phyloP scores from a whole-genome alignment of 2,113 vertebrate genomes.

The Spheniscus mendiculus region DNA sequence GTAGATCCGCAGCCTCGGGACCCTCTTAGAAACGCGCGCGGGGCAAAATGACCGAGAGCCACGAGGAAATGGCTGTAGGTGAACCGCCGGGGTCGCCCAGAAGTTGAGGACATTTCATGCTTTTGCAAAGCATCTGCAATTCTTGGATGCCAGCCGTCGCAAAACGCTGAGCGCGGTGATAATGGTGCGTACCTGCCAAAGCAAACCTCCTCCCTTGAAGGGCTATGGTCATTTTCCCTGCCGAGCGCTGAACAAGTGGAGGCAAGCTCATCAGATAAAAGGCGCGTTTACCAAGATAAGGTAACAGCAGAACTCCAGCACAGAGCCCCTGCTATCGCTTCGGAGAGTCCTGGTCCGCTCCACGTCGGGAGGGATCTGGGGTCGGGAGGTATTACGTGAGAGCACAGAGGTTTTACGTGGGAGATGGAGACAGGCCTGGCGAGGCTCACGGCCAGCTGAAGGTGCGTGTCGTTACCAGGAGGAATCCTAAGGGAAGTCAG shows the following conservation, averaged over 20 bases:
- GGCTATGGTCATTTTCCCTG: background rate
- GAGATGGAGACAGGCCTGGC: background rate
- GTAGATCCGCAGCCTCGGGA: fast-evolving
- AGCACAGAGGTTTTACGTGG: fast-evolving
- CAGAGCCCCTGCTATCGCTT: background rate
- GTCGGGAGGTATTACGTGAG: background rate
- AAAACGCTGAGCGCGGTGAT: fast-evolving
- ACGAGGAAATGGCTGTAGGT: fast-evolving
- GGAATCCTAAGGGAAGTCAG: background rate
- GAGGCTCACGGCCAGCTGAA: background rate
- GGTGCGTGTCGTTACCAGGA: background rate
- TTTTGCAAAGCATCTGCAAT: background rate
- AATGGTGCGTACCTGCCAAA: background rate
- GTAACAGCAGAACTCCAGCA: background rate
- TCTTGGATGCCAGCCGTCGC: background rate
- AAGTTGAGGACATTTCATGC: background rate
- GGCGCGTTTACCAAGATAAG: background rate
- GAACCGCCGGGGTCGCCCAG: fast-evolving
- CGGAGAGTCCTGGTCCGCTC: background rate
- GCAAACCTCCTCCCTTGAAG: background rate
- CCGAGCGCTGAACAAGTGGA: background rate
- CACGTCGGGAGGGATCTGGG: background rate
- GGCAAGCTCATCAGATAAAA: constrained; percentile 4
- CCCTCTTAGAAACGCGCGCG: background rate
- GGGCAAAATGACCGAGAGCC: background rate